Conservation (phyloP, 2,113 vertebrate genomes). For the Ictidomys tridecemlineatus region DNA sequence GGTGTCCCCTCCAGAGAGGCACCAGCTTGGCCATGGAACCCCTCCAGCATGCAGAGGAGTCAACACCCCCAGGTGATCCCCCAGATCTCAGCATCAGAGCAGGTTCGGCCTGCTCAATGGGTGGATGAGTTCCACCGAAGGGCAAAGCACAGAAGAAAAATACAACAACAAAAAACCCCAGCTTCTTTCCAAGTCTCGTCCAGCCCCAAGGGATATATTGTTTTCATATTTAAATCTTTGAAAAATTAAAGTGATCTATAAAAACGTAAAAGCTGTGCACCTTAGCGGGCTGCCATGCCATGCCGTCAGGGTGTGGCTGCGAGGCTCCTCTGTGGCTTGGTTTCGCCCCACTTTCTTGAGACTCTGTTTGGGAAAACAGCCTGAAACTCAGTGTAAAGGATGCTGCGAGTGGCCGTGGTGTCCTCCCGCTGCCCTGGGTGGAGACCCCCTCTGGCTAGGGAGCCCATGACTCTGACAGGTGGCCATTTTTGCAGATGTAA, state of each 20-base stretch:
- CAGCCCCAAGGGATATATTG: neutral
- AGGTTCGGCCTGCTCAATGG: neutral
- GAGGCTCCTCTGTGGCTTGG: too few relatives aligned
- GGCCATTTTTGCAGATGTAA: neutral
- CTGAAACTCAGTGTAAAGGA: neutral
- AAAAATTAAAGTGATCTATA: neutral
- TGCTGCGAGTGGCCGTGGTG: neutral
- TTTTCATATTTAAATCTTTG: neutral
- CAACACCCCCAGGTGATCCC: too few relatives aligned
- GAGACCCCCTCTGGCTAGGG: neutral
- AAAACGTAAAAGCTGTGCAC: neutral
- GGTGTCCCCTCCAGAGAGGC: neutral
- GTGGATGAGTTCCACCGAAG: too few relatives aligned
- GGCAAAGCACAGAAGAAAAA: neutral
- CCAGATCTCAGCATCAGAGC: neutral
- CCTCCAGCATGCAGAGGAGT: too few relatives aligned
- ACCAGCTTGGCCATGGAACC: too few relatives aligned
- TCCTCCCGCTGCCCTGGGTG: neutral
- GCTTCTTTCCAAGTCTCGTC: neutral
- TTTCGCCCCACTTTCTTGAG: neutral
- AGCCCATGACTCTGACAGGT: neutral
- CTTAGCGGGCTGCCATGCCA: too few relatives aligned
- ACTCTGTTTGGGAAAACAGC: neutral
- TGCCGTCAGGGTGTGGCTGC: neutral
- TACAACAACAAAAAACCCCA: neutral